A percentile compares a stretch with the other conserved stretches of the same genome.
These are phyloP conservation scores for Pantherophis vulpinus DNA, from an alignment of 2,797 vertebrate genomes.

Conservation along the genomic window DNA sequence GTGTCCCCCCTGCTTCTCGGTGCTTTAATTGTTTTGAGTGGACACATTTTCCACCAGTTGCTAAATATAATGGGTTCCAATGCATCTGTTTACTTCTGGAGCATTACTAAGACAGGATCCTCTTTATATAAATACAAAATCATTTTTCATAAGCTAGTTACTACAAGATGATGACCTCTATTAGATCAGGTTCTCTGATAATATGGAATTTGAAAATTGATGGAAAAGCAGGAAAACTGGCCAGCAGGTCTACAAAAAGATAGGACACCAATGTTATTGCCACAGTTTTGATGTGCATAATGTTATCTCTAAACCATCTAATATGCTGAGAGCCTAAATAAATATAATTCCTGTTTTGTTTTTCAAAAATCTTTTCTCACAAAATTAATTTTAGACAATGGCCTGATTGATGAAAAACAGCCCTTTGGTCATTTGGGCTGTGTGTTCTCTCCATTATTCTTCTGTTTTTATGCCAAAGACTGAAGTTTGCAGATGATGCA, in stretches of 20 bases:
- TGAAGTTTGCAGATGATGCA: neutral
- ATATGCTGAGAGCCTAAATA: neutral
- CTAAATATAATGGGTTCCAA: neutral
- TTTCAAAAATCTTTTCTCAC: neutral
- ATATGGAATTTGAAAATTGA: neutral
- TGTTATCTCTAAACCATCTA: neutral
- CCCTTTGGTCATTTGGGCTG: neutral
- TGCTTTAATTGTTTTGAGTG: neutral
- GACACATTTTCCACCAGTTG: neutral
- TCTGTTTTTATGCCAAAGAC: neutral
- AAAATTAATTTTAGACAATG: neutral
- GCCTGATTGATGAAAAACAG: neutral
- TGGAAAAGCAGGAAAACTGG: neutral
- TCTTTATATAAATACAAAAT: neutral
- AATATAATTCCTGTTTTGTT: neutral
- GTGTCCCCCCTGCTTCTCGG: neutral
- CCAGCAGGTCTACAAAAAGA: neutral
- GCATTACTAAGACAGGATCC: neutral
- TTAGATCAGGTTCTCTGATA: neutral
- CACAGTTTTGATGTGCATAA: neutral
- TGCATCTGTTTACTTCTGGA: neutral
- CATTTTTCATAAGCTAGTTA: neutral
- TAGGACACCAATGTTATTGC: neutral
- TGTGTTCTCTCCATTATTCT: neutral
- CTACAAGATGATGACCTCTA: neutral